Evolutionary conservation across 2,888 invertebrate genomes (phyloP), one percentile per base, ranked within the genome.

Genomic region (Margaritifera margaritifera): DNA sequence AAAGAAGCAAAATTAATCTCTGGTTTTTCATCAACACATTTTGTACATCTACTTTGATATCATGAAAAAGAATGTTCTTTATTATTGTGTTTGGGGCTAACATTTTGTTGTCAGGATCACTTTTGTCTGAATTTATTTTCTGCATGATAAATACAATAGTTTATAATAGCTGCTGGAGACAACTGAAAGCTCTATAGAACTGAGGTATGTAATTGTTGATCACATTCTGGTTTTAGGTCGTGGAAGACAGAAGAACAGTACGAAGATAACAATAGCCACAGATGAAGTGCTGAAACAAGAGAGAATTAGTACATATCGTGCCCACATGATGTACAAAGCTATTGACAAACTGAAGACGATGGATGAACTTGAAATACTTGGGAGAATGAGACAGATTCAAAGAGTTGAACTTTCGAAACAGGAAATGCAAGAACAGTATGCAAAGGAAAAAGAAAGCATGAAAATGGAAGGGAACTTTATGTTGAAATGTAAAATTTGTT

Each of bases 321-420:
- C 60, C 18, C n/a, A 24, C 54, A 56, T 68, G 68, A 68, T 68
- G 68, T 52, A 58, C 18, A 52, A 50, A 58, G 68, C 68, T 18
- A 52, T 68, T 6, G 42, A 27, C 31, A 11, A 22, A 8, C 8
- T 68, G 19, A 58, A 64, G 24, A 20, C 25, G n/a, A 4, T 64
- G 15, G 18, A 22, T 19, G 27, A 31, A 52, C 15, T 27, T 11
- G 53, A 22, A 4, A 27, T 64, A 4, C 27, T 25, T 20, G 55
- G 54, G 54, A 64, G 61, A 27, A 52, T 69, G 6, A 11, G 19
- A n/a, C 19, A 18, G 4, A 60, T 54, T 24, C 69, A 69, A 51
- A 59, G 8, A n/a, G 55, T 64, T n/a, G 56, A 60, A 20, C 4
- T 60, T 22, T 6, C n/a, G 6, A 55, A 64, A 24, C 54, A 60